phyloP scores from a whole-genome alignment of 2,888 invertebrate species.

The Drosophila meridiana region DNA sequence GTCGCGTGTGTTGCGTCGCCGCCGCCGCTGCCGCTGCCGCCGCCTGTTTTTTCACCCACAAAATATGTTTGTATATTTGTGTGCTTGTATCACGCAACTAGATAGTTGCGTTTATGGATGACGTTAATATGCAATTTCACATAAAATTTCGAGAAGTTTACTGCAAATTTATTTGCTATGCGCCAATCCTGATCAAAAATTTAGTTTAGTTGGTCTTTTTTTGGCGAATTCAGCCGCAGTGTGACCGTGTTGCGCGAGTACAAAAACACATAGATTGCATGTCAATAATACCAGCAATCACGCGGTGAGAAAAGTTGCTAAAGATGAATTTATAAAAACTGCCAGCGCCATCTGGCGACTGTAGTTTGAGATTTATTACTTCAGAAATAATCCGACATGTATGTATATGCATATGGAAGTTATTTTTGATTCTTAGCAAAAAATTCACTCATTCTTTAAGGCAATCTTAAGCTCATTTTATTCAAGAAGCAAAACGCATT shows the following conservation, averaged over 20 bases:
- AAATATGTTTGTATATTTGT: slow-evolving; percentile 30
- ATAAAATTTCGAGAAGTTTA: slow-evolving; percentile 32
- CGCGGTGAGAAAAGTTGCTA: slow-evolving; percentile 32
- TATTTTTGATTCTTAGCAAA: neutral
- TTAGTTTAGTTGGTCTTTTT: slow-evolving; percentile 41
- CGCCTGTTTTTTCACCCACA: slow-evolving; percentile 59
- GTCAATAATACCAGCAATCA: slow-evolving; percentile 42
- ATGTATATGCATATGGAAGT: neutral
- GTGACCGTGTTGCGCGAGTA: slow-evolving; percentile 17
- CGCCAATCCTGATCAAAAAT: slow-evolving; percentile 46
- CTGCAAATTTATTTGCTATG: slow-evolving; percentile 43
- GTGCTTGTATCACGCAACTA: slow-evolving; percentile 13
- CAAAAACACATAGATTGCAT: neutral
- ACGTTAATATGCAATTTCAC: slow-evolving; percentile 56
- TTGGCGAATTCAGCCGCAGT: slow-evolving; percentile 47
- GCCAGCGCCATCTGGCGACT: slow-evolving; percentile 32
- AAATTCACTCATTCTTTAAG: neutral
- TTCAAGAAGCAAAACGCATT: neutral
- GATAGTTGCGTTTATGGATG: slow-evolving; percentile 20
- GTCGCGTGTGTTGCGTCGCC: slow-evolving; percentile 67
- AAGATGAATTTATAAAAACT: neutral
- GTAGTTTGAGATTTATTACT: neutral
- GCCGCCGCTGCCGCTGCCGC: slow-evolving; percentile 50
- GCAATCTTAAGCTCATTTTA: neutral
- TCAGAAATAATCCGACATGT: neutral